Conservation (phyloP, 2,888 invertebrate genomes). For the Andricus quercusramuli region DNA sequence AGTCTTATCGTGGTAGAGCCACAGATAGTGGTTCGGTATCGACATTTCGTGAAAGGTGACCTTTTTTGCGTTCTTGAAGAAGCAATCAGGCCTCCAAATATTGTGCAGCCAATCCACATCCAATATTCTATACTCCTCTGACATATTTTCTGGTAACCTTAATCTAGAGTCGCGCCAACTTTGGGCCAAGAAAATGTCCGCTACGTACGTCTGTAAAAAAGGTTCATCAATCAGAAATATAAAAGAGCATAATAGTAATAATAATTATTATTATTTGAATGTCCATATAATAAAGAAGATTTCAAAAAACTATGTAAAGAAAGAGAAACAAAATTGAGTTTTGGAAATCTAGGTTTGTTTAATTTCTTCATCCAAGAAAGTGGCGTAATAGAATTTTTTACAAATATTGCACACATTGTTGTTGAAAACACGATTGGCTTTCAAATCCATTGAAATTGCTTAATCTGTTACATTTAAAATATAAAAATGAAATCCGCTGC, state of each 20-base stretch:
- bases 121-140: slow-evolving; percentile 92
- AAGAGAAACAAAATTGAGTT: too few species aligned
- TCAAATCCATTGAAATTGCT: too few species aligned
- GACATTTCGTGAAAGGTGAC: slow-evolving; percentile 97
- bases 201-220: slow-evolving; percentile 90
- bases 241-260: not conserved
- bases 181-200: slow-evolving; percentile 95
- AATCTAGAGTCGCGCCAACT: slow-evolving; percentile 95
- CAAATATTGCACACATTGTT: too few species aligned
- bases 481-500: too few species aligned
- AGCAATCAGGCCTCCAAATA: slow-evolving; percentile 96
- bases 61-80: slow-evolving; percentile 96
- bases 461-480: too few species aligned
- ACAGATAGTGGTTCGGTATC: slow-evolving; percentile 95
- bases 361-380: too few species aligned
- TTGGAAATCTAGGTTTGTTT: too few species aligned
- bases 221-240: not conserved
- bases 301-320: too few species aligned
- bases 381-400: too few species aligned
- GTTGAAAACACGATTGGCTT: too few species aligned
- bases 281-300: too few species aligned
- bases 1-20: slow-evolving; percentile 95
- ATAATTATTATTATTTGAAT: too few species aligned
- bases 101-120: slow-evolving; percentile 94
- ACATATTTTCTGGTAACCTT: slow-evolving; percentile 95